Conservation (phyloP, 1,140 invertebrate species). For the Lineus longissimus region DNA sequence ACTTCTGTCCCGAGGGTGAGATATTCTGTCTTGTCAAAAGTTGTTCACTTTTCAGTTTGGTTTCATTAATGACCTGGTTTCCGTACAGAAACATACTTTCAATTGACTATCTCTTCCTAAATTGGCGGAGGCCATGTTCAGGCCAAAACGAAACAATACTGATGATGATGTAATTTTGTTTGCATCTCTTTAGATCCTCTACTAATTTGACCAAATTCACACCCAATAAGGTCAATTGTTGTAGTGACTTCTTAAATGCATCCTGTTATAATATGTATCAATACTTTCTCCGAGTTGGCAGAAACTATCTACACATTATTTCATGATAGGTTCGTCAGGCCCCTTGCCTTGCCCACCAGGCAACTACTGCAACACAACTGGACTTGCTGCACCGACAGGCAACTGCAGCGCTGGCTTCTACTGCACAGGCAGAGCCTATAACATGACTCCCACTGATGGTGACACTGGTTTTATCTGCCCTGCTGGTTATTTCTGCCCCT, state of each 20-base stretch:
- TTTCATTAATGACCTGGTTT: slow-evolving; percentile 35
- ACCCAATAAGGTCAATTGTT: slow-evolving; percentile 35
- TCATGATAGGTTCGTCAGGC: slow-evolving; percentile 28
- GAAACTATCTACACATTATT: slow-evolving; percentile 41
- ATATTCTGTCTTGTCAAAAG: slow-evolving; percentile 24
- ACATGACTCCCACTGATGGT: slow-evolving; percentile 40
- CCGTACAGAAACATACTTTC: slow-evolving; percentile 40
- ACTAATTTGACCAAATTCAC: slow-evolving; percentile 28
- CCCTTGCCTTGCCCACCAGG: slow-evolving; percentile 33
- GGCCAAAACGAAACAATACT: slow-evolving; percentile 40
- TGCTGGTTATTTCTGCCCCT: slow-evolving; percentile 40
- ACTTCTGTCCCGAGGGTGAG: slow-evolving; percentile 42
- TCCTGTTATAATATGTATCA: slow-evolving; percentile 45
- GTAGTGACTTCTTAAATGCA: too few relatives aligned
- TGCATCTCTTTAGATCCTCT: too few relatives aligned
- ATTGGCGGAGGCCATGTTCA: slow-evolving; percentile 28
- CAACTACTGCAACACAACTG: slow-evolving; percentile 34
- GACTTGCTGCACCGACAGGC: slow-evolving; percentile 31
- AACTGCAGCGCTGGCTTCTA: slow-evolving; percentile 43
- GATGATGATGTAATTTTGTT: slow-evolving; percentile 36
- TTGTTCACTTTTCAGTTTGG: slow-evolving; percentile 42
- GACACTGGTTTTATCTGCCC: slow-evolving; percentile 42
- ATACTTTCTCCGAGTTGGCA: slow-evolving; percentile 43
- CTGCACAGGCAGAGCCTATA: slow-evolving; percentile 38
- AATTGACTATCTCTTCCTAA: slow-evolving; percentile 41